These are phyloP conservation scores for Tiliacea aurago DNA, from an alignment of 2,888 invertebrate species.

Conservation along the genomic window DNA sequence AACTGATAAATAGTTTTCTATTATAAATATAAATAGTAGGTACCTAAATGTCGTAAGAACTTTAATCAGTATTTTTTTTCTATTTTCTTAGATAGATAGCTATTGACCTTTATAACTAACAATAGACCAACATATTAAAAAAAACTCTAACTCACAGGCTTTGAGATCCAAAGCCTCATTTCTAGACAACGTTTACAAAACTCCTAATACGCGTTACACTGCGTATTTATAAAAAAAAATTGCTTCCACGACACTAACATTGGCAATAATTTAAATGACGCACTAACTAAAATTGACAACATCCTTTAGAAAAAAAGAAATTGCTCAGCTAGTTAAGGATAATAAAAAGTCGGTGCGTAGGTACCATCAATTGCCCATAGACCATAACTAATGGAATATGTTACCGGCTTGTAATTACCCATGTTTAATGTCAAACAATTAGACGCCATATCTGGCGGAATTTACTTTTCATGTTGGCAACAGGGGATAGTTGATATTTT, in stretches of 20 bases:
- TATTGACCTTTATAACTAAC: conserved; percentile 14
- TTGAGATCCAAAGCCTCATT: conserved; percentile 2
- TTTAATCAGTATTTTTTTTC: not conserved
- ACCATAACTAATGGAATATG: conserved; percentile 62
- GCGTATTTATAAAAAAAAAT: conserved; percentile 14
- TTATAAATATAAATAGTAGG: too few species aligned
- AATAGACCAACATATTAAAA: not conserved
- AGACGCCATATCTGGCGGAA: conserved; percentile 60
- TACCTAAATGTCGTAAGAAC: too few species aligned
- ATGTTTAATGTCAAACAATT: conserved; percentile 71
- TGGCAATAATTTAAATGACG: conserved; percentile 39
- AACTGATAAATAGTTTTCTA: too few species aligned
- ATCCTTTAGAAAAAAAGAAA: conserved; percentile 49
- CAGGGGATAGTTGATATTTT: conserved; percentile 1
- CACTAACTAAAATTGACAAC: conserved; percentile 43
- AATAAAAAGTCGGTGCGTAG: conserved; percentile 60
- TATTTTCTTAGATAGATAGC: conserved; percentile 1
- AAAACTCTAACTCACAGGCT: not conserved
- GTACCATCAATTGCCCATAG: conserved; percentile 62
- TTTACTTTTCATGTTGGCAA: conserved; percentile 51
- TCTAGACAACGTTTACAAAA: not conserved
- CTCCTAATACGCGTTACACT: not conserved
- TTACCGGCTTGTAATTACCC: conserved; percentile 60
- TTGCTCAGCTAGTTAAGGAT: conserved; percentile 35
- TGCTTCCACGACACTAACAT: conserved; percentile 1